These are phyloP conservation scores for Ceramica pisi DNA, from an alignment of 2,888 invertebrate genomes.

Conservation along the genomic window DNA sequence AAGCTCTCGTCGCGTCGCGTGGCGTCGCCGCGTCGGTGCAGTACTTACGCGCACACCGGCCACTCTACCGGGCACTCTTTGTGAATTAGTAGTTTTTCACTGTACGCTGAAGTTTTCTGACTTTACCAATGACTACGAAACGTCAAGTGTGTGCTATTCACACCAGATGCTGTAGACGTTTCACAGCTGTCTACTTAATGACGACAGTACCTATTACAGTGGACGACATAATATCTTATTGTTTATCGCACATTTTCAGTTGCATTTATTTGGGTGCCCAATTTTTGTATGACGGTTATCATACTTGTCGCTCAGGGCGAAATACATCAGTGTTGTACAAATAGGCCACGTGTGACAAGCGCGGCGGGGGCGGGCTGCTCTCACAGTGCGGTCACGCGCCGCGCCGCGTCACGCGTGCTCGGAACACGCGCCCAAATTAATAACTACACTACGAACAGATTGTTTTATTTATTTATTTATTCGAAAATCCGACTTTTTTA, in stretches of 20 bases:
- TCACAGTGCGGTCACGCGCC: neutral
- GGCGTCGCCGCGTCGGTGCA: too few species aligned
- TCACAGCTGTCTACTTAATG: neutral
- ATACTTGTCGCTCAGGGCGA: neutral
- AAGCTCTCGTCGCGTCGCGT: neutral
- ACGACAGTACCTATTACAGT: neutral
- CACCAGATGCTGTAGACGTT: neutral
- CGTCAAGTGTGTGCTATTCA: neutral
- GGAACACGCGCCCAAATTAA: neutral
- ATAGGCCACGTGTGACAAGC: neutral
- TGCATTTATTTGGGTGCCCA: neutral
- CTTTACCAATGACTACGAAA: too few species aligned
- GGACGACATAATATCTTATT: neutral
- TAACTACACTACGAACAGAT: neutral
- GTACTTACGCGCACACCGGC: neutral
- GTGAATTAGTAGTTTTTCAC: neutral
- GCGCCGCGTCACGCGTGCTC: neutral
- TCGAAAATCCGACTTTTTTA: too few species aligned
- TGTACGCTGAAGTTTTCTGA: neutral
- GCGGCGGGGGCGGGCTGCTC: neutral
- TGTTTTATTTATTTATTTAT: neutral
- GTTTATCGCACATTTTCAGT: neutral
- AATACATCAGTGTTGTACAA: neutral
- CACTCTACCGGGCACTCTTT: conserved; percentile 1
- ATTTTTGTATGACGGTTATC: neutral